These are phyloP conservation scores for Erpetoichthys calabaricus DNA, from an alignment of 2,797 vertebrate species.

Conservation along the genomic window DNA sequence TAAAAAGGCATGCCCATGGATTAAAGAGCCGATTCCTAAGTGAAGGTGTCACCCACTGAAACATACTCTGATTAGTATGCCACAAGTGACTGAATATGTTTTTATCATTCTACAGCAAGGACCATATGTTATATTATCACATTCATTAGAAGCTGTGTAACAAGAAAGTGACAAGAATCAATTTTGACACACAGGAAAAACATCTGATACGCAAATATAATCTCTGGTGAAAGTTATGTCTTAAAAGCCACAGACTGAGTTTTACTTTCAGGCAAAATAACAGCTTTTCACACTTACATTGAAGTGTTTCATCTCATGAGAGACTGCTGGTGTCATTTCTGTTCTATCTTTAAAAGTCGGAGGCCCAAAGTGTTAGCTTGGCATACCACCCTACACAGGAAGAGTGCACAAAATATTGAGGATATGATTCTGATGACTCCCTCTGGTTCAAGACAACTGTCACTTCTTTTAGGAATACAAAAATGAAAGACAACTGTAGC, in stretches of 20 bases:
- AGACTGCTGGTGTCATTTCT: conserved; percentile 20
- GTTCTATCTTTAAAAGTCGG: conserved; percentile 14
- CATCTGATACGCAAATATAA: conserved; percentile 21
- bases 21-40: too few relatives aligned
- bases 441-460: conserved; percentile 6
- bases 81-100: conserved; percentile 27
- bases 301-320: conserved; percentile 20
- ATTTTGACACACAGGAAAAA: conserved; percentile 32
- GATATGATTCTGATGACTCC: conserved; percentile 10
- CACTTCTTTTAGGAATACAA: not conserved
- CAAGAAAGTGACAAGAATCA: conserved; percentile 30
- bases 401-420: conserved; percentile 5
- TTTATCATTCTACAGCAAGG: conserved; percentile 26
- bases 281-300: conserved; percentile 14
- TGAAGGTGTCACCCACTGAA: conserved; percentile 8
- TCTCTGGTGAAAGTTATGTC: conserved; percentile 25
- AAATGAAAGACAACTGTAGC: too few relatives aligned
- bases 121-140: conserved; percentile 28
- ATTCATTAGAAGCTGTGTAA: conserved; percentile 27
- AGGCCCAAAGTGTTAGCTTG: conserved; percentile 22
- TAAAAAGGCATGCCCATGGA: too few relatives aligned
- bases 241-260: conserved; percentile 13
- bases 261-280: conserved; percentile 21
- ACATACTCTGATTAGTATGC: conserved; percentile 33
- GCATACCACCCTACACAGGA: not conserved